A percentile compares a stretch with the other conserved stretches of the same genome.
phyloP scores from a whole-genome alignment of 2,888 invertebrate genomes.

The Melanophora roralis region DNA sequence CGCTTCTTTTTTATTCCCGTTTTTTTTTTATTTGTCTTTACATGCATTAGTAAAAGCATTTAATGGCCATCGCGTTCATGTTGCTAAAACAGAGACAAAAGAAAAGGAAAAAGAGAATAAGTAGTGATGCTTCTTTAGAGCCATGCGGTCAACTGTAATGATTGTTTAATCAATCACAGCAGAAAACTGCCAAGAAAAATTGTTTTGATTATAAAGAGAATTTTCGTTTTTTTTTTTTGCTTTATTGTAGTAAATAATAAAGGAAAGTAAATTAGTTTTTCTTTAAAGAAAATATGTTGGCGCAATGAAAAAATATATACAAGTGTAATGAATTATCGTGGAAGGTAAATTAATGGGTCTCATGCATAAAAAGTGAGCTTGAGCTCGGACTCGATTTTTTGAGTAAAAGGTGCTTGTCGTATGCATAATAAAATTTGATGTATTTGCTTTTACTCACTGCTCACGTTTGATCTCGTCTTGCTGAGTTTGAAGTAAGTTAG shows the following conservation, averaged over 20 bases:
- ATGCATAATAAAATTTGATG: no score
- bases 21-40: background rate
- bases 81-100: background rate
- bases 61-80: conserved; percentile 11
- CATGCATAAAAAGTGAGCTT: no score
- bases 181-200: conserved; percentile 52
- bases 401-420: no score
- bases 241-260: conserved; percentile 19
- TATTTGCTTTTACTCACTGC: no score
- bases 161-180: conserved; percentile 60
- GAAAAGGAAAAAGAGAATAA: background rate
- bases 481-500: no score
- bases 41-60: background rate
- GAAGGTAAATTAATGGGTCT: no score
- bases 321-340: no score
- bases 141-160: conserved; percentile 56
- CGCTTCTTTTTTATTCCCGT: background rate
- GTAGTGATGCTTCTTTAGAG: conserved; percentile 35
- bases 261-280: conserved; percentile 15
- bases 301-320: background rate
- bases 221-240: conserved; percentile 13
- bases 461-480: no score
- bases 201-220: conserved; percentile 41
- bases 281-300: background rate
- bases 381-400: no score